Evolutionary conservation across 2,113 vertebrate genomes (phyloP), one percentile per base, ranked within the genome.

Genomic region (Gnathonemus longibarbis): DNA sequence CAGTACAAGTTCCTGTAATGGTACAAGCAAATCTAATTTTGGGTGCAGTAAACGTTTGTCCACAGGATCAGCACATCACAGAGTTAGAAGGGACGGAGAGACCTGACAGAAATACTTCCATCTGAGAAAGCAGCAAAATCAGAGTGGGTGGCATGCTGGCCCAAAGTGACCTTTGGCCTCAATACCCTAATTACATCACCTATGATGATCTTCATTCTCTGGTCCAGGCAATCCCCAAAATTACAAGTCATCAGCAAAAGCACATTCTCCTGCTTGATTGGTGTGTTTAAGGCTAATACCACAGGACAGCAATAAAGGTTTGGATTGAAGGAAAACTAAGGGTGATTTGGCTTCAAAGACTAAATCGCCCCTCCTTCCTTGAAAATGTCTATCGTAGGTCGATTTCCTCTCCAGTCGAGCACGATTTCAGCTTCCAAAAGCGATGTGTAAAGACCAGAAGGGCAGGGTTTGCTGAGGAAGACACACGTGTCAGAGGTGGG

Each of bases 221-320:
- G 53, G 62, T 88, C 88, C 31, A 24, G 10, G 6, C 13, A 35
- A 62, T 39, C 39, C 39, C 31, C 53, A 66, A 45, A 53, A 45
- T 50, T 42, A 88, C 87, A 45, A 58, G 11, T 88, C 77, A 62
- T 46, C 52, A 90, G 35, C 84, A 45, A 88, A 88, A 86, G 66
- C 85, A 90, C 48, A 19, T 39, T 84, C 21, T 62, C 80, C 62
- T 45, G 80, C 13, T n/a, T 52, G 46, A 80, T 31, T 70, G 56
- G 49, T 84, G 50, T 66, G 74, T 89, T 90, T 87, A 90, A 90
- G 89, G 89, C 56, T 66, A 74, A 90, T 58, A 87, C 84, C 84
- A 87, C 85, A 90, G 45, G 48, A 90, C 3, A 70, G 46, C 56
- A 42, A 13, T 58, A 74, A 86, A 90, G 46, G n/a, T 88, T 80